Evolutionary conservation across 2,888 invertebrate species (phyloP), one percentile per base, ranked within the genome.

Genomic region (Sussaba pulchella): DNA sequence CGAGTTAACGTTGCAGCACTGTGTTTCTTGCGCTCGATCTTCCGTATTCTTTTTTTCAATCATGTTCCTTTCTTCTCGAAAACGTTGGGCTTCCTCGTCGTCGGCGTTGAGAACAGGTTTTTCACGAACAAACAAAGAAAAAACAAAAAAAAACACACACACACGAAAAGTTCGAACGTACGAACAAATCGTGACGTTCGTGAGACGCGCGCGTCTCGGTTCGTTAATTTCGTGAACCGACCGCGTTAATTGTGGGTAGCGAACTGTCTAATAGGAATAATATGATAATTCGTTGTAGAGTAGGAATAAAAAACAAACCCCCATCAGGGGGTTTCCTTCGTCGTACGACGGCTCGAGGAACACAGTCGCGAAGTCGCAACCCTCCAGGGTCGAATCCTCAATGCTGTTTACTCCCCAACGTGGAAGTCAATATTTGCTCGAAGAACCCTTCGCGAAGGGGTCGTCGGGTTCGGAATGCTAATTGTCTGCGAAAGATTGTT

Each of bases 261-360:
- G 88, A 90, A 84, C 86, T 89, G 89, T 89, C 88, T 90, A 90
- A 91, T 91, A 89, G 91, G 88, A 89, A 91, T 91, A 91, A 91
- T 91, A 91, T 91, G 91, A 88, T 91, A 91, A 91, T 91, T 86
- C 83, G 83, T 12, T 66, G 76, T 64, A 57, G 52, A 31, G 67
- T 45, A 66, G 74, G 70, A 78, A 71, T 57, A 9, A 17, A 57
- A 6, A 67, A 61, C 41, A 26, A 66, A 5, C 12, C 39, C 12
- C n/a, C n/a, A n/a, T n/a, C n/a, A 36, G 52, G 75, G 59, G 54
- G 45, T 72, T 80, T 67, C 14, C 59, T 64, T 66, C 70, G 54
- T 14, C 19, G 3, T 52, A 17, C 31, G 26, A 57, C 52, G 14
- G 19, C 36, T n/a, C 59, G 70, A 66, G 73, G 70, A 69, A 57